Conservation (phyloP, 2,888 invertebrate genomes). For the Amphimallon solstitiale region DNA sequence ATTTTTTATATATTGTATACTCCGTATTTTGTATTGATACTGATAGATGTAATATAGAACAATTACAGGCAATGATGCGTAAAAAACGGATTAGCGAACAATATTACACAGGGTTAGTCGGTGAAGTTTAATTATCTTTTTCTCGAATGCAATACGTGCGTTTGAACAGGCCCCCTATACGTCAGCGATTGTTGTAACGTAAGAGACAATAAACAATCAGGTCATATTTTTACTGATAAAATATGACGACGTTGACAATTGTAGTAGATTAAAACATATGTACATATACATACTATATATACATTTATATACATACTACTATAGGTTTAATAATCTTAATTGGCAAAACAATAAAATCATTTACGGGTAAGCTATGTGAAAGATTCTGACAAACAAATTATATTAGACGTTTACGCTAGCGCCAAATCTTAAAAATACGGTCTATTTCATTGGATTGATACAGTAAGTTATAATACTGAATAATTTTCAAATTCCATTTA, state of each 20-base stretch:
- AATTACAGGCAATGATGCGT: too few relatives aligned
- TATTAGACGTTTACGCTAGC: too few relatives aligned
- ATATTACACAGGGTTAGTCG: not conserved
- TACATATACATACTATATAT: too few relatives aligned
- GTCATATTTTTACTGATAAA: not conserved
- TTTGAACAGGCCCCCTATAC: constrained; percentile 9
- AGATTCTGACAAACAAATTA: too few relatives aligned
- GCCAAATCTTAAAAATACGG: not conserved
- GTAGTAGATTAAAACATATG: not conserved
- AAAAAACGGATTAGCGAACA: too few relatives aligned
- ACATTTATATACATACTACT: not conserved
- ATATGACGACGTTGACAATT: not conserved
- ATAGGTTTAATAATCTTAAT: not conserved
- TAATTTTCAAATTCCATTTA: too few relatives aligned
- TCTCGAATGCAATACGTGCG: constrained; percentile 1
- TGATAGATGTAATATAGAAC: too few relatives aligned
- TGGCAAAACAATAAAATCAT: not conserved
- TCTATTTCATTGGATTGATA: too few relatives aligned
- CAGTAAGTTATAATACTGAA: too few relatives aligned
- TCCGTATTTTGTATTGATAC: too few relatives aligned
- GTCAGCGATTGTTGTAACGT: not conserved
- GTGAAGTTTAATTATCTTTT: not conserved
- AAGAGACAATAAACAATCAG: not conserved
- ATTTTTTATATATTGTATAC: too few relatives aligned
- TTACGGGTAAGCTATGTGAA: not conserved